Evolutionary conservation across 2,797 vertebrate genomes (phyloP), one percentile per base, ranked within the genome.

Genomic region (Botia almorhae): DNA sequence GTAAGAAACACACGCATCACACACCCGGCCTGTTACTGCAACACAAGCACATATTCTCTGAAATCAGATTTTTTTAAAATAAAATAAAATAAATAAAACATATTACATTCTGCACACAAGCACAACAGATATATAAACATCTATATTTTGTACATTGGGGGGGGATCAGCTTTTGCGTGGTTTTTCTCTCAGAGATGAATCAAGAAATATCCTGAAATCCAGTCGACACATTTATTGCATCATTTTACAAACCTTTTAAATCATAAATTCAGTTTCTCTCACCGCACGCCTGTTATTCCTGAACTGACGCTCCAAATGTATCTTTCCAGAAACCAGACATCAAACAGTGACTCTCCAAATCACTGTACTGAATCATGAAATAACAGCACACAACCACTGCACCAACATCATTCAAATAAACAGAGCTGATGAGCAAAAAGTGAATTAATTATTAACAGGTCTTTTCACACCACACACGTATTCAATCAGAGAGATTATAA

Each of bases 371-470:
- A 51, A 53, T 19, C 63, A 51, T 23, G 14, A 71, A 64, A 71
- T 23, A 64, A 63, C 46, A 43, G 39, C 8, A 70, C 69, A 48
- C 17, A 51, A 53, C 43, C 10, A 33, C 26, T 75, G 8, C 5
- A 60, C 56, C 13, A 71, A 53, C 7, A 7, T 43, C 0, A 43
- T 43, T 43, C 7, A 33, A 64, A 61, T 23, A 71, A 69, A 43
- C 13, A 29, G 26, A 65, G 33, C 8, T 33, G 29, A 8, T 64
- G 61, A 39, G 63, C 63, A 65, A 29, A 53, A 72, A 79, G 69
- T 65, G 23, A 33, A 72, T 14, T 64, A 19, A 72, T 64, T 55
- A 79, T 65, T 64, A 69, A 64, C 46, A 8, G 5, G n/a, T 55
- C 7, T 69, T 53, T 72, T 65, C 48, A 79, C 63, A 39, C 33